These are phyloP conservation scores for Yponomeuta cagnagella DNA, from an alignment of 2,888 invertebrate genomes.

Conservation along the genomic window DNA sequence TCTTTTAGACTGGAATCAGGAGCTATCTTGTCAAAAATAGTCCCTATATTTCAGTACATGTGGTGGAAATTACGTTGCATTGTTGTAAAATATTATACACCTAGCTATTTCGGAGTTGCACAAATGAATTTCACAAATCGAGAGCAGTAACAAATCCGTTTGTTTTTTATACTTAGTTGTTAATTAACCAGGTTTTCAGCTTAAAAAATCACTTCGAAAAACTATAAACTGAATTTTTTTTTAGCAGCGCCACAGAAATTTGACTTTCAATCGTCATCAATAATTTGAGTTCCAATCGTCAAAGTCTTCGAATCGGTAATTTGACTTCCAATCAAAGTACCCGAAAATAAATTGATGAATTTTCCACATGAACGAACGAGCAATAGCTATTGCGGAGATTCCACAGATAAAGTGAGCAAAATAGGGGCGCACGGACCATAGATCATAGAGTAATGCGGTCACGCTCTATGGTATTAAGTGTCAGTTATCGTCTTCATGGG, in stretches of 20 bases:
- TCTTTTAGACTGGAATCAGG: not conserved
- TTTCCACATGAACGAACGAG: not conserved
- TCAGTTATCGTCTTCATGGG: constrained; percentile 73
- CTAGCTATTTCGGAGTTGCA: not conserved
- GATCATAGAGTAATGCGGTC: constrained; percentile 74
- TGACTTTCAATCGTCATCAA: too few species aligned
- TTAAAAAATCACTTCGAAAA: not conserved
- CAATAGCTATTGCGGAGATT: constrained; percentile 31
- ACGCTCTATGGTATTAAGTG: constrained; percentile 74
- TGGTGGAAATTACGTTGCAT: not conserved
- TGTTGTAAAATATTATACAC: not conserved
- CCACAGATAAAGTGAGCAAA: constrained; percentile 50
- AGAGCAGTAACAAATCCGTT: not conserved
- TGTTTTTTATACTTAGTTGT: not conserved
- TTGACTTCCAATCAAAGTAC: not conserved
- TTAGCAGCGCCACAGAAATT: too few species aligned
- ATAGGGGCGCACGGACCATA: constrained; percentile 45
- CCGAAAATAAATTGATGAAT: constrained; percentile 9
- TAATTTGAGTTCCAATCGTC: too few species aligned
- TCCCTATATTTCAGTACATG: not conserved
- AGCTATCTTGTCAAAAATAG: not conserved
- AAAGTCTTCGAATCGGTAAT: not conserved
- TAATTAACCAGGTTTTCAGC: not conserved
- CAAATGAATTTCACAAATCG: not conserved
- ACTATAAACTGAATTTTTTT: too few species aligned